These are phyloP conservation scores for Anarhynchus alexandrinus DNA, from an alignment of 2,113 vertebrate species.

Conservation along the genomic window DNA sequence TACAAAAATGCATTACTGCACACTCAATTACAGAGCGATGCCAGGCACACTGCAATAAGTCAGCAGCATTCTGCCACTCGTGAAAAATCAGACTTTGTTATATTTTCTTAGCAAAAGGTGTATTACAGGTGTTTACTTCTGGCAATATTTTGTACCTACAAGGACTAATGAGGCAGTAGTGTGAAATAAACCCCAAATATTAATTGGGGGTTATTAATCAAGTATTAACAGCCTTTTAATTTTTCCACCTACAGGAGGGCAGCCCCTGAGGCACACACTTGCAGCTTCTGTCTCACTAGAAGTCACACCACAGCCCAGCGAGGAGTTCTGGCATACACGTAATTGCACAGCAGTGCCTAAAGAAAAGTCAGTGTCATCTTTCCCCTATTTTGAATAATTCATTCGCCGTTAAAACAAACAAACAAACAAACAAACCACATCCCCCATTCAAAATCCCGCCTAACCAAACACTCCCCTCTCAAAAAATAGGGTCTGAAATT, in stretches of 20 bases:
- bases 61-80: background rate
- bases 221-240: background rate
- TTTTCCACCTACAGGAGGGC: background rate
- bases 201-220: background rate
- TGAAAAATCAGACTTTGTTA: background rate
- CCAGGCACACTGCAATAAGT: background rate
- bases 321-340: background rate
- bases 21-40: background rate
- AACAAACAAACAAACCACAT: background rate
- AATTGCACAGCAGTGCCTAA: background rate
- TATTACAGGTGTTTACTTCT: background rate
- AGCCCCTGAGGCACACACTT: background rate
- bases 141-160: background rate
- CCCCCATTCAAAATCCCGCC: rapidly evolving
- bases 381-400: background rate
- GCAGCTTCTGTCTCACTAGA: background rate
- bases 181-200: background rate
- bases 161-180: background rate
- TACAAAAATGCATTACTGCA: background rate
- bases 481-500: background rate
- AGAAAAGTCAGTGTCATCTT: background rate
- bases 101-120: background rate
- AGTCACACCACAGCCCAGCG: background rate
- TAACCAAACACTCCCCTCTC: background rate
- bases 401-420: background rate